These are phyloP conservation scores for Endomychus coccineus DNA, from an alignment of 2,888 invertebrate species.

Conservation along the genomic window DNA sequence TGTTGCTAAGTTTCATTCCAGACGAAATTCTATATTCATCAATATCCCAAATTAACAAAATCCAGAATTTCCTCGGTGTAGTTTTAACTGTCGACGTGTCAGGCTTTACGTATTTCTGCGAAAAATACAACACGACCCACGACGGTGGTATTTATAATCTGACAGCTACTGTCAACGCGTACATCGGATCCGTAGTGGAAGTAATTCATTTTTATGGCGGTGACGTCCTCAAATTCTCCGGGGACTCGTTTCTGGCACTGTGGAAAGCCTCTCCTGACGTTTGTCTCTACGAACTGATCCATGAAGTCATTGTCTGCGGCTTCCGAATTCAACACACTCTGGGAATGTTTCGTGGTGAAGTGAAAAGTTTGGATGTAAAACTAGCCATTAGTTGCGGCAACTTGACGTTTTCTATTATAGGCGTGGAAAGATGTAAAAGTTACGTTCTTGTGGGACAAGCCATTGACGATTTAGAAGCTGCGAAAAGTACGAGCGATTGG, in stretches of 20 bases:
- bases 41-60: no score
- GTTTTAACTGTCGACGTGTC: no score
- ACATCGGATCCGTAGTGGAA: slow-evolving; percentile 56
- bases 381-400: slow-evolving; percentile 53
- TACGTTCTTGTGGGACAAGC: slow-evolving; percentile 50
- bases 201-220: slow-evolving; percentile 53
- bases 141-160: slow-evolving; percentile 60
- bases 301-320: slow-evolving; percentile 51
- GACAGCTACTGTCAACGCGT: slow-evolving; percentile 57
- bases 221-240: slow-evolving; percentile 57
- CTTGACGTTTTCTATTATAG: slow-evolving; percentile 50
- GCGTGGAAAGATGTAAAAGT: slow-evolving; percentile 47
- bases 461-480: slow-evolving; percentile 48
- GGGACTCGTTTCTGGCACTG: slow-evolving; percentile 54
- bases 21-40: no score
- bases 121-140: no score
- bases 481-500: slow-evolving; percentile 47
- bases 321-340: slow-evolving; percentile 49
- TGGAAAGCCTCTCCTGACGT: slow-evolving; percentile 48
- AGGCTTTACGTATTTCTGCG: no score
- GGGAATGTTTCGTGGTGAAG: slow-evolving; percentile 44
- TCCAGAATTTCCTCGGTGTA: no score
- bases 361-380: slow-evolving; percentile 45
- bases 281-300: slow-evolving; percentile 39
- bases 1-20: no score